phyloP scores from a whole-genome alignment of 1,140 invertebrate species.

The Bombus picipes region DNA sequence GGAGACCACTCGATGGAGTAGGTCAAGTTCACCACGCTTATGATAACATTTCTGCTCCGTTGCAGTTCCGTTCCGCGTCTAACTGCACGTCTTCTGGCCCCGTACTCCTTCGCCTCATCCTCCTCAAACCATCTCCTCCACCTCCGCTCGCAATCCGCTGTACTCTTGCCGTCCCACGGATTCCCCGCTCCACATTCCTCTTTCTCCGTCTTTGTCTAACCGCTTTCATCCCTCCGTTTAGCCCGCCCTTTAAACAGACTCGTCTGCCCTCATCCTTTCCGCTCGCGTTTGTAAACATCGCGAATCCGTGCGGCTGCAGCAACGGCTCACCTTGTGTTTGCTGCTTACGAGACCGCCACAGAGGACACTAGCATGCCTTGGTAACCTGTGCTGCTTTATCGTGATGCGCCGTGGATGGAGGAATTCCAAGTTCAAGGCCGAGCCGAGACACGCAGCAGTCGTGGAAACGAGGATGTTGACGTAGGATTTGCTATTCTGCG shows the following conservation, averaged over 20 bases:
- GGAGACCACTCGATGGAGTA: slow-evolving; percentile 62
- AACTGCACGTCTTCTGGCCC: slow-evolving; percentile 33
- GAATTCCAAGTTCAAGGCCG: slow-evolving; percentile 1
- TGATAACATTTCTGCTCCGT: slow-evolving; percentile 74
- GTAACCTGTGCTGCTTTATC: background rate
- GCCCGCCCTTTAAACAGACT: slow-evolving; percentile 21
- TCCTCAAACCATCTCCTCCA: slow-evolving; percentile 26
- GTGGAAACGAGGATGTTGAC: background rate
- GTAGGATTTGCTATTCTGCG: too few species aligned
- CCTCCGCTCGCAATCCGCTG: slow-evolving; percentile 38
- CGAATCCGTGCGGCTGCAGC: slow-evolving; percentile 10
- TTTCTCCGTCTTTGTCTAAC: slow-evolving; percentile 45
- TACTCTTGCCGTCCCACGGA: slow-evolving; percentile 8
- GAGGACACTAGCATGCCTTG: background rate
- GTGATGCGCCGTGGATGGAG: background rate
- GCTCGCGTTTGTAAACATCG: slow-evolving; percentile 31
- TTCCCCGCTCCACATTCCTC: slow-evolving; percentile 13
- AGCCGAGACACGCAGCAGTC: too few species aligned
- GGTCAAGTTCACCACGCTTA: slow-evolving; percentile 81
- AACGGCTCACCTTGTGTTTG: background rate
- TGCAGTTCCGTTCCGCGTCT: slow-evolving; percentile 62
- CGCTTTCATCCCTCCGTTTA: slow-evolving; percentile 32
- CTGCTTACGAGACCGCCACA: background rate
- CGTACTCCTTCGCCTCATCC: slow-evolving; percentile 5
- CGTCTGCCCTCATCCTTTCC: slow-evolving; percentile 41